Percentiles rank a stretch among this genome's conserved stretches.
Evolutionary conservation across 2,797 vertebrate species (phyloP).

Genomic region (Myripristis jacobus): DNA sequence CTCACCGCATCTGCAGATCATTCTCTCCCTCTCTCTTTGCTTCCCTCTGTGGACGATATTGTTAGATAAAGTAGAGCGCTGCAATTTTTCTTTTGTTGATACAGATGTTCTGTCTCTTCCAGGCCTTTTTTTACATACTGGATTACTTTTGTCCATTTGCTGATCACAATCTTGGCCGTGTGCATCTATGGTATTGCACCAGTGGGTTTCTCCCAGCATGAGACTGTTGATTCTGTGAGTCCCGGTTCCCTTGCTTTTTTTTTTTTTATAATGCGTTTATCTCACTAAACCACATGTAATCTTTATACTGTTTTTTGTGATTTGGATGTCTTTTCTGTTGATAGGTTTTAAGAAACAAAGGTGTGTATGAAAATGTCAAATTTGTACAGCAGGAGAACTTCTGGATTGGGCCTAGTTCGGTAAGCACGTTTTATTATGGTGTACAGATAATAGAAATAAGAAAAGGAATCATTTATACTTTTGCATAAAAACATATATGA

Average conservation of each 20-base stretch:
- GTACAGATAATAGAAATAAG: not conserved
- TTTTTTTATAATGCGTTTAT: not conserved
- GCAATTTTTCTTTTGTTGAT: not conserved
- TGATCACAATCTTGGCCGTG: slow-evolving; percentile 95
- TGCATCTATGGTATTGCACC: slow-evolving; percentile 98
- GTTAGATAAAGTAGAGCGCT: slow-evolving; percentile 13
- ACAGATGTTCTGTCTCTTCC: slow-evolving; percentile 36
- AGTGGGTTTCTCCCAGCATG: slow-evolving; percentile 98
- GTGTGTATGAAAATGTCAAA: slow-evolving; percentile 98
- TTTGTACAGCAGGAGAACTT: slow-evolving; percentile 99
- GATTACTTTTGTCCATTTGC: slow-evolving; percentile 97
- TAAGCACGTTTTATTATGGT: slow-evolving; percentile 72
- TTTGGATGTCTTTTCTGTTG: slow-evolving; percentile 25
- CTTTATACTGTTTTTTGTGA: slow-evolving; percentile 3
- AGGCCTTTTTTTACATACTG: slow-evolving; percentile 99
- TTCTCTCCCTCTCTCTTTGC: not conserved
- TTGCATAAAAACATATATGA: not conserved
- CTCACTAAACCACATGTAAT: not conserved
- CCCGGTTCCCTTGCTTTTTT: not conserved
- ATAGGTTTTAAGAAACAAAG: slow-evolving; percentile 98
- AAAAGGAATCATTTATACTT: not conserved
- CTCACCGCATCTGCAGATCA: not conserved
- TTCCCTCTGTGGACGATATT: slow-evolving; percentile 1
- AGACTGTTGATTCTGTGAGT: slow-evolving; percentile 98
- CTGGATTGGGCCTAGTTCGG: slow-evolving; percentile 98